Evolutionary conservation across 2,113 vertebrate species (phyloP), one percentile per base, ranked within the genome.

Genomic region (Bubo bubo): DNA sequence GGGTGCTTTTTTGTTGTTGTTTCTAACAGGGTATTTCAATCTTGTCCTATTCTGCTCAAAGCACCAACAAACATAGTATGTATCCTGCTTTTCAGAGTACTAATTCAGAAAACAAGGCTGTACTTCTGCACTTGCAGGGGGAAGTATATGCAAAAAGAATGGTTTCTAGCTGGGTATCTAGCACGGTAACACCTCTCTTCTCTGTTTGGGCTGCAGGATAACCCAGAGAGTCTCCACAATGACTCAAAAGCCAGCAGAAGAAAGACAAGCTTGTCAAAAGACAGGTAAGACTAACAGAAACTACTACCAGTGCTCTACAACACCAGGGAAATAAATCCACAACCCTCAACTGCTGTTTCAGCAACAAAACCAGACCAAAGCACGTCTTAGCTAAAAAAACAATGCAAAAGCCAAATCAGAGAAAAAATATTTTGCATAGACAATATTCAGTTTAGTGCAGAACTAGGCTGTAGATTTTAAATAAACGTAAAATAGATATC

Each of bases 1-100:
- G 23, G 43, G 11, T 6, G 6, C 1, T 68, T 64, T 62, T 64
- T 41, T 59, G 4, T 43, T 47, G 26, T 32, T 52, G 10, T 52
- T 93, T 76, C 66, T 45, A 49, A 68, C 8, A 50, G 30, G 7
- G 21, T 79, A 22, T 67, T 90, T 66, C 1, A 5, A 43, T 62
- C 27, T 27, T 3, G 0, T 50, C 27, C 47, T 58, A 9, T 56
- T 94, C 60, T 35, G 35, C 19, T 62, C n/a, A 59, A 59, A 67
- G 26, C 14, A 86, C 7, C 64, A 77, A 77, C 12, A 63, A 73
- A 79, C 12, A 3, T 10, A 83, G 45, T 2, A 41, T 0, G 0
- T 32, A 39, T 45, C 15, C 8, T 26, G 13, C 66, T 82, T 59
- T 72, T 72, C 50, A 45, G 71, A 76, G 52, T n/a, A 47, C 21